Conservation (phyloP, 2,113 vertebrate genomes). For the Spizaetus ornatus region DNA sequence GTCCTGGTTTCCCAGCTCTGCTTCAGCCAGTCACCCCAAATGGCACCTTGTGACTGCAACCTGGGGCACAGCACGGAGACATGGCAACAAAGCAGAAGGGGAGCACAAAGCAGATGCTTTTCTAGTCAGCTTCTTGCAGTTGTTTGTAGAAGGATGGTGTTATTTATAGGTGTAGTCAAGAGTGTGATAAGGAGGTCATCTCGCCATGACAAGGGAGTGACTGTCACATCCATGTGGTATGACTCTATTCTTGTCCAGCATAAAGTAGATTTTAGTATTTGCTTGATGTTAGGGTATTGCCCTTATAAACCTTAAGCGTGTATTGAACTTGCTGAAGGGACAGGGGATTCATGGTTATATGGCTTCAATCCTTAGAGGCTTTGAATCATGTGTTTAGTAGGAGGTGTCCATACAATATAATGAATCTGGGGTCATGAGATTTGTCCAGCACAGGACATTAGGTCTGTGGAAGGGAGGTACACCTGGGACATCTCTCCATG, state of each 20-base stretch:
- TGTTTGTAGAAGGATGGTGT: not conserved
- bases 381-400: not conserved
- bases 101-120: not conserved
- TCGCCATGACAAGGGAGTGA: not conserved
- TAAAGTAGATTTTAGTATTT: not conserved
- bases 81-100: not conserved
- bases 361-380: not conserved
- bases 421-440: not conserved
- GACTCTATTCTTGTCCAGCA: not conserved
- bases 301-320: not conserved
- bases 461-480: not conserved
- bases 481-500: not conserved
- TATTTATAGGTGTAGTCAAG: too few species aligned
- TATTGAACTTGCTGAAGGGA: not conserved
- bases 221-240: not conserved
- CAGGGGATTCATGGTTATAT: not conserved
- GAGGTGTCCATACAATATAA: not conserved
- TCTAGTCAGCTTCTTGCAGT: not conserved
- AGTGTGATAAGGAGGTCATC: not conserved
- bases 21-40: not conserved
- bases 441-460: not conserved
- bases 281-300: not conserved
- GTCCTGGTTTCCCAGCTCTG: not conserved
- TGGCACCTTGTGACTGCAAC: not conserved
- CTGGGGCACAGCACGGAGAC: not conserved